Conservation (phyloP, 1,140 invertebrate species). For the Frieseomelitta varia region DNA sequence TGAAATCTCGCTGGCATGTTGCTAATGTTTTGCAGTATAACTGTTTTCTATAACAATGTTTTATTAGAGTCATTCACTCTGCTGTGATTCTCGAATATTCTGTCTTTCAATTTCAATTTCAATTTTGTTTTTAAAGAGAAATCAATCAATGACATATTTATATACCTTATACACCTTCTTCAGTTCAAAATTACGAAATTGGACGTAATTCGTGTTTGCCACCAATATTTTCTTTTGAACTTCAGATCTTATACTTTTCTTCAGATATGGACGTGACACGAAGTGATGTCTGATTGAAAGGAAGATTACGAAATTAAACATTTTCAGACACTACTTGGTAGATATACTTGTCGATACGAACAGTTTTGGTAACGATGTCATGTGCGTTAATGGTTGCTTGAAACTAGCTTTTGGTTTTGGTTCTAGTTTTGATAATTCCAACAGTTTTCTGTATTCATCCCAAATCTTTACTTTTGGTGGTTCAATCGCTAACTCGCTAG, state of each 20-base stretch:
- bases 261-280: neutral
- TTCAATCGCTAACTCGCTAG: neutral
- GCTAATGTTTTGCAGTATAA: conserved; percentile 69
- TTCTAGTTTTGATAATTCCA: neutral
- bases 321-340: neutral
- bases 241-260: conserved; percentile 43
- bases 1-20: conserved; percentile 66
- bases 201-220: conserved; percentile 59
- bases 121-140: neutral
- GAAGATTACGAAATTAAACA: neutral
- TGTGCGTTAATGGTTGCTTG: neutral
- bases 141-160: neutral
- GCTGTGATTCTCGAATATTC: neutral
- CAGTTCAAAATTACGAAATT: conserved; percentile 71
- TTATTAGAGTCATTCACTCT: too few relatives aligned
- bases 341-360: conserved; percentile 6
- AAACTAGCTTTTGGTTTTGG: neutral
- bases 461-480: neutral
- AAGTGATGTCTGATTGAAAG: neutral
- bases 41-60: conserved; percentile 60
- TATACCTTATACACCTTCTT: conserved; percentile 65
- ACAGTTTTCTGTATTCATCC: conserved; percentile 16
- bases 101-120: neutral
- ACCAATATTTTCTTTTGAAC: conserved; percentile 52
- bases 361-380: neutral